Percentiles rank a stretch among this genome's conserved stretches.
Evolutionary conservation across 2,113 vertebrate genomes (phyloP).

Genomic region (Neodontobutis hainanensis): DNA sequence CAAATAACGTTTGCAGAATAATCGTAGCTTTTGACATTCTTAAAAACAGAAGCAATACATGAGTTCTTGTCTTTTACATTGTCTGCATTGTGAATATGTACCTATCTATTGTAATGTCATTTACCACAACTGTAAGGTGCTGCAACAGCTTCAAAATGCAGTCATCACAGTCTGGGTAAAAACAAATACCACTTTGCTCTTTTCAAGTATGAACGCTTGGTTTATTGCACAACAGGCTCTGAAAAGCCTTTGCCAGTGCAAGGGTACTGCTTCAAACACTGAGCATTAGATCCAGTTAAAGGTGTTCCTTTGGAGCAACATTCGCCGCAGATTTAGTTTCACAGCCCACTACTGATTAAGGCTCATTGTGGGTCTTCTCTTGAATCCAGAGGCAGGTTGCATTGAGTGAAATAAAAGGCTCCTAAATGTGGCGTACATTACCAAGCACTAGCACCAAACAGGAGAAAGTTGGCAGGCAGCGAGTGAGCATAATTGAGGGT

Average conservation of each 20-base stretch:
- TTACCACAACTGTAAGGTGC: too few relatives aligned
- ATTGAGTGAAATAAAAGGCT: neutral
- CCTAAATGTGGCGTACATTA: neutral
- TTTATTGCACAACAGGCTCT: neutral
- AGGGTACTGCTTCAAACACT: neutral
- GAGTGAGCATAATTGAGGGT: slow-evolving; percentile 4
- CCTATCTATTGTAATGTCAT: too few relatives aligned
- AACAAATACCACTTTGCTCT: too few relatives aligned
- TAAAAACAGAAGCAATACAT: too few relatives aligned
- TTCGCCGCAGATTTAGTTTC: neutral
- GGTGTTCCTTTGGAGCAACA: neutral
- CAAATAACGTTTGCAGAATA: neutral
- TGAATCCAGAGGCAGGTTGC: neutral
- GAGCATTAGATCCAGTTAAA: neutral
- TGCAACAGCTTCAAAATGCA: too few relatives aligned
- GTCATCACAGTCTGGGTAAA: too few relatives aligned
- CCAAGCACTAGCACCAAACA: too few relatives aligned
- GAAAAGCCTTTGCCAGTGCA: neutral
- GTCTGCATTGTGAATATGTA: too few relatives aligned
- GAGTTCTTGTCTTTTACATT: too few relatives aligned
- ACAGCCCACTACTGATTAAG: neutral
- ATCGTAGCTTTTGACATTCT: too few relatives aligned
- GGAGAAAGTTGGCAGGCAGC: neutral
- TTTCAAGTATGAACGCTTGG: too few relatives aligned
- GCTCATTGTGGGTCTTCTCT: neutral